phyloP scores from a whole-genome alignment of 2,888 invertebrate genomes.

The Drepana falcataria region DNA sequence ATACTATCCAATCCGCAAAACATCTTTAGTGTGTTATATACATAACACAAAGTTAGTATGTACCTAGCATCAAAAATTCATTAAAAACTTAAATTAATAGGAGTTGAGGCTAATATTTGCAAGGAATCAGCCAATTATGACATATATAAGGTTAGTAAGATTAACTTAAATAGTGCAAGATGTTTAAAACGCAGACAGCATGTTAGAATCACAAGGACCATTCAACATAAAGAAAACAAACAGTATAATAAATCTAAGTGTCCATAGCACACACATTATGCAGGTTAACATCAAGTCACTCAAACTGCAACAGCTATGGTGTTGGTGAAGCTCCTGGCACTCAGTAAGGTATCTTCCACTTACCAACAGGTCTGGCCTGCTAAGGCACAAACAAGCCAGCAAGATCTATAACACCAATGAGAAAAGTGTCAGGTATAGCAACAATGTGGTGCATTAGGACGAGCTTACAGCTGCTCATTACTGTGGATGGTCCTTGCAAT shows the following conservation, averaged over 20 bases:
- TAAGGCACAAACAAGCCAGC: slow-evolving; percentile 87
- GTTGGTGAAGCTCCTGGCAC: slow-evolving; percentile 65
- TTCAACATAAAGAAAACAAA: slow-evolving; percentile 68
- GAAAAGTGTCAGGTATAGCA: slow-evolving; percentile 65
- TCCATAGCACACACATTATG: slow-evolving; percentile 75
- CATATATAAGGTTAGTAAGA: slow-evolving; percentile 27
- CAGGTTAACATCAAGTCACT: slow-evolving; percentile 68
- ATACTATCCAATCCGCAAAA: no score
- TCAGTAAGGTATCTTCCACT: slow-evolving; percentile 72
- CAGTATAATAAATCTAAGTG: slow-evolving; percentile 46
- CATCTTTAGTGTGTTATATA: no score
- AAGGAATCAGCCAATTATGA: not conserved
- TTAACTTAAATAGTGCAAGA: slow-evolving; percentile 28
- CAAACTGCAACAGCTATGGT: slow-evolving; percentile 66
- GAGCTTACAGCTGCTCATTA: slow-evolving; percentile 54
- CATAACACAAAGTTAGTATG: no score
- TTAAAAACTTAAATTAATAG: not conserved
- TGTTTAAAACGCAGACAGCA: slow-evolving; percentile 17
- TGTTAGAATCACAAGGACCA: slow-evolving; percentile 79
- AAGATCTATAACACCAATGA: slow-evolving; percentile 84
- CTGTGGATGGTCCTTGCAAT: slow-evolving; percentile 76
- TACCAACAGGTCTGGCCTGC: slow-evolving; percentile 86
- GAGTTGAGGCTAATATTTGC: not conserved
- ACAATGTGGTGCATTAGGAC: slow-evolving; percentile 70
- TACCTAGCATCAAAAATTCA: no score